Conservation (phyloP, 2,797 vertebrate species). For the Gorsachius magnificus region DNA sequence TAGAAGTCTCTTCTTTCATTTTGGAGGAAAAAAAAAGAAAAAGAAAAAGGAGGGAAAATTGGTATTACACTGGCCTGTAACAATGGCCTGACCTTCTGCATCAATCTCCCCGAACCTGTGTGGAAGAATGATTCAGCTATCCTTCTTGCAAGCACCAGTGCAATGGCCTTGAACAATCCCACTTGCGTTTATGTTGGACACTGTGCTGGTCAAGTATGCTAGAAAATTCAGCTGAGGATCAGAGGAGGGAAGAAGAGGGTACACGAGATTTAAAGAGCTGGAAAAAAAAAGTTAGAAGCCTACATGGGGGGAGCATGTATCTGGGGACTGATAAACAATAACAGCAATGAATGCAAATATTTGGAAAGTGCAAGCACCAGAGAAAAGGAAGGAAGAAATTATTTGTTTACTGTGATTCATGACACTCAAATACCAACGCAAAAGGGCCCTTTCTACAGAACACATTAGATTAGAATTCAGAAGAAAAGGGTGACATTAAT, state of each 20-base stretch:
- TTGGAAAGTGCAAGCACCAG: neutral
- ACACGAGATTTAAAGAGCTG: neutral
- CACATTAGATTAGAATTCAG: neutral
- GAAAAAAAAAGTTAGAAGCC: neutral
- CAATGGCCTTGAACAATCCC: neutral
- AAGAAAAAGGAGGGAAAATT: neutral
- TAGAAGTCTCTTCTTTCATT: neutral
- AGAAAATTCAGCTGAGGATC: neutral
- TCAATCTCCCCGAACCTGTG: neutral
- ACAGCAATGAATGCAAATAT: neutral
- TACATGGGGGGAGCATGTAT: accelerated
- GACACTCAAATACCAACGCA: neutral
- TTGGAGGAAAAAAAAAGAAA: neutral
- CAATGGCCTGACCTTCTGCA: neutral
- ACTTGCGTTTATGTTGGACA: neutral
- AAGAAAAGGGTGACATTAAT: neutral
- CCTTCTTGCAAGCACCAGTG: neutral
- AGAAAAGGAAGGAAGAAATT: neutral
- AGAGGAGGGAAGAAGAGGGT: neutral
- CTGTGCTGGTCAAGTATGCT: neutral
- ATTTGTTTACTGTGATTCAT: neutral
- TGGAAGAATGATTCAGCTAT: neutral
- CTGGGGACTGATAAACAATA: neutral
- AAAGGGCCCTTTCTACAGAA: neutral
- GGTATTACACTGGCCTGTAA: neutral